Conservation (phyloP, 1,140 invertebrate species). For the Globodera rostochiensis region DNA sequence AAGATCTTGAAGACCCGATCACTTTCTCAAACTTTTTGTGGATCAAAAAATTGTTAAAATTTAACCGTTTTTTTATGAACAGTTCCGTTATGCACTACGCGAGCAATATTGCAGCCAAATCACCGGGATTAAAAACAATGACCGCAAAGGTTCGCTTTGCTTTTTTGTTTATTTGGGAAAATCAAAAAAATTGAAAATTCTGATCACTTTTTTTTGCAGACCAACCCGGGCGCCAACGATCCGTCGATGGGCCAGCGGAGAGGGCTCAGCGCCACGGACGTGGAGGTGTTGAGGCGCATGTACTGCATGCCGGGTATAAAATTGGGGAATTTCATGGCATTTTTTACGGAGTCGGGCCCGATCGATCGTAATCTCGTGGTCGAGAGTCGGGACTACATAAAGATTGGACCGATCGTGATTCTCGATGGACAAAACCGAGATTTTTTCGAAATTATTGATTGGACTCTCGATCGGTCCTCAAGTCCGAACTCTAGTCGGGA, state of each 20-base stretch:
- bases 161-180: neutral
- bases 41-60: no score
- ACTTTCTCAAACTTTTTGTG: no score
- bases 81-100: slow-evolving; percentile 55
- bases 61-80: neutral
- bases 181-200: neutral
- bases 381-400: no score
- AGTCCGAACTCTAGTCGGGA: neutral
- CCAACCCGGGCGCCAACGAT: slow-evolving; percentile 43
- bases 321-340: no score
- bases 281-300: slow-evolving; percentile 56
- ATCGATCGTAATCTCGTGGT: no score
- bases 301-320: slow-evolving; percentile 50
- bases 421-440: neutral
- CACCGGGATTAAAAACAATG: slow-evolving; percentile 49
- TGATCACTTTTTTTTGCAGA: neutral
- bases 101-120: slow-evolving; percentile 30
- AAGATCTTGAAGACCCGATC: no score
- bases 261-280: slow-evolving; percentile 39
- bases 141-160: slow-evolving; percentile 39
- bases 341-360: no score
- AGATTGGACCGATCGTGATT: no score
- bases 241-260: slow-evolving; percentile 54
- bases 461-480: no score
- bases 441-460: no score